These are phyloP conservation scores for Rousettus madagascariensis DNA, from an alignment of 2,797 vertebrate species.

Conservation along the genomic window DNA sequence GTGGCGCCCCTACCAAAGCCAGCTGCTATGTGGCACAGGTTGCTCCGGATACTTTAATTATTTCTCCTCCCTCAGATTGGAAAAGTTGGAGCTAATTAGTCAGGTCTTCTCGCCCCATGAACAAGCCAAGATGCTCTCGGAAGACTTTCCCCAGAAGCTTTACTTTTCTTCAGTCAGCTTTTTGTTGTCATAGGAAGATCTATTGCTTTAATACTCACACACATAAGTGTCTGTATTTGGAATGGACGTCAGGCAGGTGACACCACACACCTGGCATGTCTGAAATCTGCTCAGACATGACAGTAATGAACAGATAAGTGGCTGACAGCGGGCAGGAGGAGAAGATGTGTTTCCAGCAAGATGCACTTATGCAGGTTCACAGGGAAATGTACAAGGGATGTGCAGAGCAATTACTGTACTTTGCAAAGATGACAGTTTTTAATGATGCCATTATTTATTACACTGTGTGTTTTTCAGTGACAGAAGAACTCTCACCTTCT, in stretches of 20 bases:
- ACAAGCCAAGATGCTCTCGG: neutral
- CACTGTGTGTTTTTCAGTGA: constrained; percentile 75
- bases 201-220: constrained; percentile 58
- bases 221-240: constrained; percentile 45
- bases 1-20: neutral
- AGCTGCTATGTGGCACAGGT: accelerated
- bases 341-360: neutral
- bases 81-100: constrained; percentile 72
- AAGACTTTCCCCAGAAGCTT: constrained; percentile 67
- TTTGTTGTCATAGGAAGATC: constrained; percentile 66
- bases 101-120: neutral
- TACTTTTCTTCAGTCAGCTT: constrained; percentile 56
- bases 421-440: constrained; percentile 73
- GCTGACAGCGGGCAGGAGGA: constrained; percentile 19
- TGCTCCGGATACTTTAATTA: neutral
- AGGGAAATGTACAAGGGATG: constrained; percentile 16
- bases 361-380: constrained; percentile 1
- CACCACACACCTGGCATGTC: constrained; percentile 65
- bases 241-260: constrained; percentile 39
- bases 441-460: constrained; percentile 77
- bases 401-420: constrained; percentile 58
- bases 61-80: constrained; percentile 44
- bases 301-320: constrained; percentile 69
- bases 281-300: constrained; percentile 66
- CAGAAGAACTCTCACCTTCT: constrained; percentile 66